Evolutionary conservation across 2,113 vertebrate species (phyloP), one percentile per base, ranked within the genome.

Genomic region (Isichthys henryi): DNA sequence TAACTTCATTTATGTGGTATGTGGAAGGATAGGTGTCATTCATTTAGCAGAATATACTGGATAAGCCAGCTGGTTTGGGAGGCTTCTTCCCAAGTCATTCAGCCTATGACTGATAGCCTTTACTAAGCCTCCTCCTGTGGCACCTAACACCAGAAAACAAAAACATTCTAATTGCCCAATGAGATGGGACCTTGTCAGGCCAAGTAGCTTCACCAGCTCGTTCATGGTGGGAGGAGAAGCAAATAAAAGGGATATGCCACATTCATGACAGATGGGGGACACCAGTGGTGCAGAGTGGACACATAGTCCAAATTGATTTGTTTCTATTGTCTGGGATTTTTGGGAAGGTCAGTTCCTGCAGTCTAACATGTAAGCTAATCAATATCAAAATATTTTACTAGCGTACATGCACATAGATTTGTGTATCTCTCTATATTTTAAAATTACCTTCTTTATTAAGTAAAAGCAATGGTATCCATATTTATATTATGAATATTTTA

Each of bases 131-230:
- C 90, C 92, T 93, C 88, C 92, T 91, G 89, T 91, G 90, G 92
- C 91, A 90, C 91, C 89, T 90, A 70, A 92, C 91, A 93, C 91
- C 66, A 21, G 8, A 23, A 86, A 92, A 95, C 95, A 93, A 96
- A 94, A 95, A 93, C 93, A 93, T 93, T 96, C 93, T 95, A 96
- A 96, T 96, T 97, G 96, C 96, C 94, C 93, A 92, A 93, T 92
- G 93, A 91, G 92, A 93, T 90, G 92, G 87, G 92, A 90, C 70
- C 92, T 93, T 94, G 92, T 31, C 66, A 43, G 94, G 94, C 92
- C 92, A 84, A 93, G 94, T 95, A 92, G 93, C 95, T 95, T 92
- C 94, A 94, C 88, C 49, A 92, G 94, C 94, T 92, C 93, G 89
- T 92, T 92, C 93, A 62, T 58, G 88, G 82, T 86, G 53, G 48